Evolutionary conservation across 2,797 vertebrate species (phyloP).

Genomic region (Sarcoramphus papa): DNA sequence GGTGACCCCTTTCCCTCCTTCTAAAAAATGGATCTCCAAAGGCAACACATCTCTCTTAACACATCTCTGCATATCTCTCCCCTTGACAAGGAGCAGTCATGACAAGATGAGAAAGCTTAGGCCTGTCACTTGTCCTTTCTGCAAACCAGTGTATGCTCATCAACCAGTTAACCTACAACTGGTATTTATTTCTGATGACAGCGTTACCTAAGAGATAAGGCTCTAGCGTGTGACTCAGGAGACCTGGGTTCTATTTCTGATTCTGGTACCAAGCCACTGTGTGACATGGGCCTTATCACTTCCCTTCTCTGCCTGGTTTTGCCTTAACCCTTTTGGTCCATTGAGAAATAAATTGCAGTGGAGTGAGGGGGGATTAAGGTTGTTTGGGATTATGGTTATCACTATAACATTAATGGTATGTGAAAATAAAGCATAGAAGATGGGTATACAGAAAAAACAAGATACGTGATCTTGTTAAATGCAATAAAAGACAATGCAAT

Average conservation of each 20-base stretch:
- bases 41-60: neutral
- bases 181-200: neutral
- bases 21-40: neutral
- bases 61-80: neutral
- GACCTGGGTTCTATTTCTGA: neutral
- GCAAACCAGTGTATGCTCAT: neutral
- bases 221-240: neutral
- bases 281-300: neutral
- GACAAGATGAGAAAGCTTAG: neutral
- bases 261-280: neutral
- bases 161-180: neutral
- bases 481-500: neutral
- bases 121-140: neutral
- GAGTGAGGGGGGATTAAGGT: neutral
- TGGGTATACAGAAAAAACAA: neutral
- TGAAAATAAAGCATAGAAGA: neutral
- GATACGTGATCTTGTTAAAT: neutral
- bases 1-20: neutral
- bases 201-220: neutral
- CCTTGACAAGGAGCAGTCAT: neutral
- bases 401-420: accelerated
- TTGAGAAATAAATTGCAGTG: neutral
- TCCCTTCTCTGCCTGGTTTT: neutral
- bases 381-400: neutral
- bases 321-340: neutral